Evolutionary conservation across 2,888 invertebrate species (phyloP), one percentile per base, ranked within the genome.

Genomic region (Dascillus cervinus): DNA sequence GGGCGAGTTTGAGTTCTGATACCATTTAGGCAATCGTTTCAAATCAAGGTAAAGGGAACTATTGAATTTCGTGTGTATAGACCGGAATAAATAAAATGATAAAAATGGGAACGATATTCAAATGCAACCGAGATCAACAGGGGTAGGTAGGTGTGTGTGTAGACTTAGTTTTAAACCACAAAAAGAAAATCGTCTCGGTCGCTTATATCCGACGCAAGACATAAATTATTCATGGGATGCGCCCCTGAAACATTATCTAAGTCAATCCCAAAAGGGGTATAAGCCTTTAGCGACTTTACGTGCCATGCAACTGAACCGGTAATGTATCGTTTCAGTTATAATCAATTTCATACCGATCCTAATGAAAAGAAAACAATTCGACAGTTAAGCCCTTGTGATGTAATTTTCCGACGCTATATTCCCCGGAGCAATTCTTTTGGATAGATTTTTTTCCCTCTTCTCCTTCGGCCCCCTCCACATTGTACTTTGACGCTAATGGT

Each of bases 211-310:
- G 29, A 63, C 57, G 44, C 49, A 58, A 12, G 55, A 50, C 58
- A 26, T 62, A 57, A 25, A 58, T 65, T 29, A 50, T 63, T 22
- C 49, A 55, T 12, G 48, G 53, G 30, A 14, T 29, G 42, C 45
- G 43, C 42, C 48, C 46, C 35, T 44, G 37, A 37, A 34, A 46
- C 58, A 42, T 52, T 58, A 43, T 46, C 59, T 9, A 49, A 53
- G 29, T 25, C 38, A 37, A 27, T 30, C 26, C 28, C 32, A 33
- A 29, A 31, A 41, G 8, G 19, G 27, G 29, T 37, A 22, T 25
- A 22, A 24, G 32, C 34, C 34, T 32, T 38, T 23, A 25, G 22
- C 22, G 23, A 26, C 32, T 28, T 32, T 22, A 34, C 30, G 31
- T 39, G 49, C 30, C 44, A 42, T 47, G 39, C 41, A 26, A 45